Percentiles rank a stretch among this genome's conserved stretches.
phyloP scores from a whole-genome alignment of 2,113 vertebrate species.

The Cathartes aura region DNA sequence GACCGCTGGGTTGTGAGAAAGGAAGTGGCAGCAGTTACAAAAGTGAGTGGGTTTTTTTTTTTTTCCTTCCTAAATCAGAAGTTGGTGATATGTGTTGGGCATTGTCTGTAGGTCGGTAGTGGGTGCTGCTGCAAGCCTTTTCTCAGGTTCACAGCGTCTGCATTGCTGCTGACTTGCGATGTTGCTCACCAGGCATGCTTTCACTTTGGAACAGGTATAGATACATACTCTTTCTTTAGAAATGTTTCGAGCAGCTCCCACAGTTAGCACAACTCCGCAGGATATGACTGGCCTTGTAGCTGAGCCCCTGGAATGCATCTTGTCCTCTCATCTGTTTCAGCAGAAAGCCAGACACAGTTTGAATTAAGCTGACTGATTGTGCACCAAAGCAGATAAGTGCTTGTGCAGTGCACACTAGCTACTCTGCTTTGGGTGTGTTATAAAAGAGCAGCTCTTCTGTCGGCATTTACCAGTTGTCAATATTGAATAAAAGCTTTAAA shows the following conservation, averaged over 20 bases:
- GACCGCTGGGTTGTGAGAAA: constrained; percentile 93
- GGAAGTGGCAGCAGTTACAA: constrained; percentile 89
- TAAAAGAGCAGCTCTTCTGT: background rate
- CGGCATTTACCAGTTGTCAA: background rate
- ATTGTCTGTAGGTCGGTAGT: background rate
- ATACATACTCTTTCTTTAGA: background rate
- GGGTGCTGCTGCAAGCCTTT: background rate
- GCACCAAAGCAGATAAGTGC: background rate
- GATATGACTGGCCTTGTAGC: background rate
- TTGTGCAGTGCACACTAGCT: background rate
- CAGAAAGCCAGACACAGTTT: background rate
- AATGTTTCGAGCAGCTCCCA: background rate
- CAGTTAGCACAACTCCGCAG: background rate
- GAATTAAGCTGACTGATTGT: background rate
- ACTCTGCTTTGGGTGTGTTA: background rate
- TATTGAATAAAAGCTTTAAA: background rate
- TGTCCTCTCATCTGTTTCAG: background rate
- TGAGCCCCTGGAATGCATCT: background rate
- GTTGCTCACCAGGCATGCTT: background rate
- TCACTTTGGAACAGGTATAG: background rate
- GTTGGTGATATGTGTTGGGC: background rate
- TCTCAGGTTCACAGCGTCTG: background rate
- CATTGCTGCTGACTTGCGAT: background rate
- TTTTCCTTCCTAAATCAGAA: background rate
- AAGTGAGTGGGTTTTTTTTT: constrained; percentile 77